Percentiles rank a stretch among this genome's conserved stretches.
Conservation (phyloP, 2,888 invertebrate genomes). For the Pseudococcus jackbeardsleyi region DNA sequence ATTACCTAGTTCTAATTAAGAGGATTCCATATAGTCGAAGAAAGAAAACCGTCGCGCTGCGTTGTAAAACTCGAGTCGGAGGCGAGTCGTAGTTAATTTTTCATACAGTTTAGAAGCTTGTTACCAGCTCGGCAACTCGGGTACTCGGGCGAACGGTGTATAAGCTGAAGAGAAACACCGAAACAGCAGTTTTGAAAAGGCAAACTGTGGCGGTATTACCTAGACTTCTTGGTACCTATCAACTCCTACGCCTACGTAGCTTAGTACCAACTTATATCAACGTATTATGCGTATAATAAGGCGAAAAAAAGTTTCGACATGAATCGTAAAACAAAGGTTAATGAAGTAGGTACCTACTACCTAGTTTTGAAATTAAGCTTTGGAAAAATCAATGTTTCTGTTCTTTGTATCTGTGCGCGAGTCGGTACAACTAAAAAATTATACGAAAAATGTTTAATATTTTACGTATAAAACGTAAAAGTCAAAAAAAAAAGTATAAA, state of each 20-base stretch:
- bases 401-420: neutral
- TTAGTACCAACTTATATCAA: no score
- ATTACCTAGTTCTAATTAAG: constrained; percentile 19
- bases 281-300: no score
- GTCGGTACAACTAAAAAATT: neutral
- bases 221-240: no score
- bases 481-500: no score
- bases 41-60: neutral
- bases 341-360: constrained; percentile 12
- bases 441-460: constrained; percentile 25
- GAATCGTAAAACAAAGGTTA: constrained; percentile 34
- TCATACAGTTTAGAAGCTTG: neutral
- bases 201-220: neutral
- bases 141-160: neutral
- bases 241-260: neutral
- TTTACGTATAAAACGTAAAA: neutral
- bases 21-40: neutral
- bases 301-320: neutral
- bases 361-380: neutral
- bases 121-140: neutral
- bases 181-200: neutral
- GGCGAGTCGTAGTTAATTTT: neutral
- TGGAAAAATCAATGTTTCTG: constrained; percentile 1
- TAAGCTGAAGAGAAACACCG: neutral
- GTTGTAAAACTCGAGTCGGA: constrained; percentile 2